Evolutionary conservation across 2,888 invertebrate genomes (phyloP).

Genomic region (Saturnia japonica): DNA sequence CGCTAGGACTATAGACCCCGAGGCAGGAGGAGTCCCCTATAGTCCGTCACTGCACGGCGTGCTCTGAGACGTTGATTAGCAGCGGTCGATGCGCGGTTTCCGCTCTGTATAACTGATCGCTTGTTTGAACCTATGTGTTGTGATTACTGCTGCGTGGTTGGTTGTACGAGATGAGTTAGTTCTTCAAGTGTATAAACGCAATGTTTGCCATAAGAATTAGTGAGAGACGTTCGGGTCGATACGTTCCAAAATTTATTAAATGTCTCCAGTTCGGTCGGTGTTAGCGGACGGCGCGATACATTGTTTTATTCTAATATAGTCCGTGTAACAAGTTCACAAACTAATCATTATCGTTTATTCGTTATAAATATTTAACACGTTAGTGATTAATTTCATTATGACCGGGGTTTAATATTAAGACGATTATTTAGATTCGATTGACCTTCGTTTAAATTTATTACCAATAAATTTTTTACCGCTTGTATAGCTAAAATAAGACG

Average conservation of each 20-base stretch:
- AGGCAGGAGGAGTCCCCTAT: too few species aligned
- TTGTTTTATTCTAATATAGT: neutral
- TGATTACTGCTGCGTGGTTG: constrained; percentile 1
- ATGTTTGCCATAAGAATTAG: constrained; percentile 78
- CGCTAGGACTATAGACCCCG: too few species aligned
- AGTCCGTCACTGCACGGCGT: too few species aligned
- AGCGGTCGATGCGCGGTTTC: too few species aligned
- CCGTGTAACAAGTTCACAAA: constrained; percentile 76
- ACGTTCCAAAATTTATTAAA: neutral
- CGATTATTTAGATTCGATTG: constrained; percentile 59
- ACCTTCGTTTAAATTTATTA: constrained; percentile 64
- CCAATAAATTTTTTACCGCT: constrained; percentile 75
- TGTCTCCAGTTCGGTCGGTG: neutral
- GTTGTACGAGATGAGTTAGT: constrained; percentile 24
- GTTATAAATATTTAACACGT: constrained; percentile 74
- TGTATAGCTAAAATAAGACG: constrained; percentile 78
- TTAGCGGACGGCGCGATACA: neutral
- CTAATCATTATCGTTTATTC: constrained; percentile 75
- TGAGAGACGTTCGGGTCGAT: constrained; percentile 63
- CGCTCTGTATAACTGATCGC: neutral
- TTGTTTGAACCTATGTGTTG: neutral
- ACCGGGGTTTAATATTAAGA: constrained; percentile 68
- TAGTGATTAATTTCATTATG: constrained; percentile 74
- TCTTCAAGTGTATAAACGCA: constrained; percentile 51
- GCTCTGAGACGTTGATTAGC: too few species aligned